phyloP scores from a whole-genome alignment of 1,140 invertebrate species.

The Hylaeus anthracinus region DNA sequence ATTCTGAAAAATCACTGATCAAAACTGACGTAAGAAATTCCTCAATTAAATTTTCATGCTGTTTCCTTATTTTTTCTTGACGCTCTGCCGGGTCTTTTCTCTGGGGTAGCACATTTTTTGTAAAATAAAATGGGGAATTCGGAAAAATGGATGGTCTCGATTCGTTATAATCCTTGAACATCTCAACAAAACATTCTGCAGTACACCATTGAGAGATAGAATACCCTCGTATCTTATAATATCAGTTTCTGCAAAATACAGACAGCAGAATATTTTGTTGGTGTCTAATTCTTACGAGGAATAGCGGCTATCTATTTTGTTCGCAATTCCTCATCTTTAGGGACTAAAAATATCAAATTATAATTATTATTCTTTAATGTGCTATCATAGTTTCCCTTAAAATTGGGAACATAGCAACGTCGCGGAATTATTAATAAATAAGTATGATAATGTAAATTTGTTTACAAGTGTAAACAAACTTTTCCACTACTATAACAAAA shows the following conservation, averaged over 20 bases:
- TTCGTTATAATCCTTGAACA: neutral
- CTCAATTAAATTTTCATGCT: neutral
- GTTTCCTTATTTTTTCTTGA: neutral
- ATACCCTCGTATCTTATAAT: neutral
- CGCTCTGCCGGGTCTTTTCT: neutral
- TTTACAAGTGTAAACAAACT: no score
- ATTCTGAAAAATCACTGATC: neutral
- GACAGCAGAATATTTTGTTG: neutral
- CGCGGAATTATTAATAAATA: neutral
- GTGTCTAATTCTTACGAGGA: slow-evolving; percentile 1
- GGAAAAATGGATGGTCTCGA: neutral
- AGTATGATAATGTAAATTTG: no score
- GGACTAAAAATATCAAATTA: neutral
- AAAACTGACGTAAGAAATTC: neutral
- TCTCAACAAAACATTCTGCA: slow-evolving; percentile 1
- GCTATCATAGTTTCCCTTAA: neutral
- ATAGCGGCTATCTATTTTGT: neutral
- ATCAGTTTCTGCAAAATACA: slow-evolving; percentile 1
- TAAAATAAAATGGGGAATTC: neutral
- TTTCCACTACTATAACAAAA: no score
- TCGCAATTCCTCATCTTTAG: slow-evolving; percentile 1
- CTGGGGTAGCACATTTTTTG: neutral
- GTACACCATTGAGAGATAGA: neutral
- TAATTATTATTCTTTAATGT: slow-evolving; percentile 3
- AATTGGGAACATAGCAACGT: neutral